A percentile compares a stretch with the other conserved stretches of the same genome.
phyloP scores from a whole-genome alignment of 2,113 vertebrate genomes.

The Crypturellus undulatus region DNA sequence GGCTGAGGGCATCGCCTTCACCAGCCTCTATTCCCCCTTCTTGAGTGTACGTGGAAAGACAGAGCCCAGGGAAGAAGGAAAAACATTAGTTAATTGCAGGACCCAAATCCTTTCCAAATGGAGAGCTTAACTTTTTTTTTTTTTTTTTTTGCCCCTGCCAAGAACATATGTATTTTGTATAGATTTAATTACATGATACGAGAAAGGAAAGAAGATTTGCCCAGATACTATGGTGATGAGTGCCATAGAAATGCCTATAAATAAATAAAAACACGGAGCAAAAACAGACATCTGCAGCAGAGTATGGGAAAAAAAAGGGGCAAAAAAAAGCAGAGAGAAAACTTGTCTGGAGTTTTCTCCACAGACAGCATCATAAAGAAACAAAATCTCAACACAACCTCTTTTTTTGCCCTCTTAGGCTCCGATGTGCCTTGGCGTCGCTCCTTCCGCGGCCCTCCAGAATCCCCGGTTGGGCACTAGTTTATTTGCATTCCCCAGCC shows the following conservation, averaged over 20 bases:
- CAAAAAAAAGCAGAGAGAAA: background rate
- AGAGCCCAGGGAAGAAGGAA: background rate
- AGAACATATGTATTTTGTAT: constrained; percentile 72
- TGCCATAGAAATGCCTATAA: constrained; percentile 27
- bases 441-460: background rate
- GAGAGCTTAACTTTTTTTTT: constrained; percentile 18
- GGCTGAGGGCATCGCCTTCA: background rate
- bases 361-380: background rate
- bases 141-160: constrained; percentile 22
- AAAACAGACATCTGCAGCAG: background rate
- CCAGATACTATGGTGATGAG: constrained; percentile 11
- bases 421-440: background rate
- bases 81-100: constrained; percentile 52
- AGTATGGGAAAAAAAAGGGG: background rate
- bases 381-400: background rate
- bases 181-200: constrained; percentile 56
- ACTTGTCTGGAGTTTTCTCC: background rate
- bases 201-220: constrained; percentile 33
- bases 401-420: background rate
- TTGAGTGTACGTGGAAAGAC: background rate
- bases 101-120: constrained; percentile 65
- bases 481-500: constrained; percentile 36
- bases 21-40: background rate
- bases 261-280: constrained; percentile 26
- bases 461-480: background rate